Conservation (phyloP, 2,888 invertebrate genomes). For the Aelia acuminata region DNA sequence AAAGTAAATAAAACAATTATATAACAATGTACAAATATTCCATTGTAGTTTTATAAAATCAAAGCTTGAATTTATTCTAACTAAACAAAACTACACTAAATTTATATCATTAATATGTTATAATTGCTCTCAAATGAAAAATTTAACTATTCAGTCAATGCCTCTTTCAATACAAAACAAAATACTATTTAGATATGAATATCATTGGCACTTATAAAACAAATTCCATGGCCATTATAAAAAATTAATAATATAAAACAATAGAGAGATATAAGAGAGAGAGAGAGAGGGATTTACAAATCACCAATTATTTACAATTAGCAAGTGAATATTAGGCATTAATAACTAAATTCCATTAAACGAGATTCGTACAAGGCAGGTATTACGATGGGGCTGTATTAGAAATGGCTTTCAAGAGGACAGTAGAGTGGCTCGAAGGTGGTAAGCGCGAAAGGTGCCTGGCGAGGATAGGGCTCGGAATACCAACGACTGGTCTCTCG, state of each 20-base stretch:
- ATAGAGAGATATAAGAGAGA: background rate
- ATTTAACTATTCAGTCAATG: slow-evolving; percentile 47
- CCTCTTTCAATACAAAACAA: background rate
- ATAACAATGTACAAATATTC: background rate
- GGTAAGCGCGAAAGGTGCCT: slow-evolving; percentile 62
- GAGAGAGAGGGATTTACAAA: slow-evolving; percentile 55
- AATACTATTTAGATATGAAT: background rate
- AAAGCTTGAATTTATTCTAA: background rate
- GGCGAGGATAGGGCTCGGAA: slow-evolving; percentile 63
- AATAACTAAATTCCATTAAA: slow-evolving; percentile 36
- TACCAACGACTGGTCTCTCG: slow-evolving; percentile 66
- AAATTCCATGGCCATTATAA: background rate
- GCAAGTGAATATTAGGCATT: slow-evolving; percentile 26
- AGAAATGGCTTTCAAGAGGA: slow-evolving; percentile 61
- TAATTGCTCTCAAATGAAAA: background rate
- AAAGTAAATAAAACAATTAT: background rate
- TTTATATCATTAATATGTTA: background rate
- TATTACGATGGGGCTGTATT: slow-evolving; percentile 48
- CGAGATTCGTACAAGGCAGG: slow-evolving; percentile 37
- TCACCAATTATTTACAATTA: slow-evolving; percentile 40
- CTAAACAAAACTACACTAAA: slow-evolving; percentile 42
- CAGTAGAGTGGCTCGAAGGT: slow-evolving; percentile 50
- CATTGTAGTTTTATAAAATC: slow-evolving; percentile 8
- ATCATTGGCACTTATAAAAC: slow-evolving; percentile 47
- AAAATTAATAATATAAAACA: background rate